Evolutionary conservation across 2,797 vertebrate genomes (phyloP).

Genomic region (Crotalus adamanteus): DNA sequence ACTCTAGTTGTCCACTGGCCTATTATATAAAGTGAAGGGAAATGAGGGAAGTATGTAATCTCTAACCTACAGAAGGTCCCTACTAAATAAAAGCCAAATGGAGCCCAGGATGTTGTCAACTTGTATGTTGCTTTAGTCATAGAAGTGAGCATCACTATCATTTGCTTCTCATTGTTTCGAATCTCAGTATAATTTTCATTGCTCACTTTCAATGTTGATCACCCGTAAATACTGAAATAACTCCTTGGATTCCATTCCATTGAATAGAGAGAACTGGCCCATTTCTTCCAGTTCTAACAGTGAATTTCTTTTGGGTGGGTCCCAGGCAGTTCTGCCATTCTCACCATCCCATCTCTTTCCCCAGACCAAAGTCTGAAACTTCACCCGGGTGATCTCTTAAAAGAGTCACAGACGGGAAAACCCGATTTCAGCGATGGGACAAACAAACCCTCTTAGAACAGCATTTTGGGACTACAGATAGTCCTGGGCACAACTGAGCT

Average conservation of each 20-base stretch:
- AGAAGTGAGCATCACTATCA: neutral
- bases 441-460: neutral
- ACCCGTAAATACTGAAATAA: neutral
- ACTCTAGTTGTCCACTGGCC: slow-evolving; percentile 58
- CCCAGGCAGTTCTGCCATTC: neutral
- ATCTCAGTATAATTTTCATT: neutral
- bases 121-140: neutral
- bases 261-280: neutral
- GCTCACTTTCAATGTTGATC: neutral
- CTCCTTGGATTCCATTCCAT: neutral
- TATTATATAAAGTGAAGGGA: neutral
- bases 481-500: no score
- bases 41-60: neutral
- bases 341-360: neutral
- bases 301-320: neutral
- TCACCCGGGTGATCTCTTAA: neutral
- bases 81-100: neutral
- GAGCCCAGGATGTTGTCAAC: neutral
- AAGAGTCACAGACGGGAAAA: neutral
- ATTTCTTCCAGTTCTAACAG: neutral
- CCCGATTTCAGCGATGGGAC: neutral
- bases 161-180: neutral
- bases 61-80: neutral
- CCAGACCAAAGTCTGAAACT: neutral
- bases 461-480: neutral